Evolutionary conservation across 2,888 invertebrate species (phyloP), one percentile per base, ranked within the genome.

Genomic region (Drosophila fungiperda): DNA sequence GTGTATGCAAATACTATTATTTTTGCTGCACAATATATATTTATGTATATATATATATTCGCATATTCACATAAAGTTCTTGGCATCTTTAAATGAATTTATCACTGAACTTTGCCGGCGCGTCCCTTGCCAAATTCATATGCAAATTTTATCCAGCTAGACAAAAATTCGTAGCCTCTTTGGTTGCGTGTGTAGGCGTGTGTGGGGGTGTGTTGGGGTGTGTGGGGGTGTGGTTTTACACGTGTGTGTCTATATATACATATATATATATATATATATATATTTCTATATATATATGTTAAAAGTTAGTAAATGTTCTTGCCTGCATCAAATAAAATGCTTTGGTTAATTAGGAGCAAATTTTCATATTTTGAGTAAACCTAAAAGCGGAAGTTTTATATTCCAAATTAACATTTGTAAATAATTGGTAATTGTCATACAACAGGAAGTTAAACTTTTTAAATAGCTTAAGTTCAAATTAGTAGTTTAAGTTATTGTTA

Each of bases 71-170:
- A 78, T 74, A 83, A 87, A 80, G 58, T 84, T 78, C 73, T 87
- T 68, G 68, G 58, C 76, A 73, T 73, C 66, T 82, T 75, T 69
- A 80, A 89, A 80, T 87, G 80, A 89, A 84, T 89, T 89, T 86
- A 86, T 87, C 75, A 80, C 82, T 48, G 55, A 83, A 78, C 69
- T 70, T 77, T 63, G 64, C 59, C 57, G 62, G 26, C 55, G 32
- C 52, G 52, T 68, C 61, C 72, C 65, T 59, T 50, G 55, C 55
- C 73, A 73, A 78, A 79, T 80, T 66, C 72, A 66, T 73, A 84
- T 82, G 87, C 60, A 78, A 79, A 83, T 88, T 82, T 70, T 70
- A 42, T 53, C 26, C 54, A 57, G 32, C 38, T 58, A 64, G 36
- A 64, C 70, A 68, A 68, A 50, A 62, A 57, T 45, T 52, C 57